A percentile compares a stretch with the other conserved stretches of the same genome.
These are phyloP conservation scores for Leptogaster cylindrica DNA, from an alignment of 2,888 invertebrate species.

Conservation along the genomic window DNA sequence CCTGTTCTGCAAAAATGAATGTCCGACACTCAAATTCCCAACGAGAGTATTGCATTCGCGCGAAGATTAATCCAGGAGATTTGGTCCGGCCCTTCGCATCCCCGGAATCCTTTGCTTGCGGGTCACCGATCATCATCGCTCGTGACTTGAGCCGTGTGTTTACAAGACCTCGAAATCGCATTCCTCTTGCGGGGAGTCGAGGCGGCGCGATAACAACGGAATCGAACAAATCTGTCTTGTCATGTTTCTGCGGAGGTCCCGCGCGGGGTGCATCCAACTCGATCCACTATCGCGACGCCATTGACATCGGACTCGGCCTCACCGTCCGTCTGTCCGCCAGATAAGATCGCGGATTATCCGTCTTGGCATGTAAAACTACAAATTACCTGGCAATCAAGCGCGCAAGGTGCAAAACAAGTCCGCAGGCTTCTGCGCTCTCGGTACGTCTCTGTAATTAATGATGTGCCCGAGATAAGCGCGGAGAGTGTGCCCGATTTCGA, in stretches of 20 bases:
- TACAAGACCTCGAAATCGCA: neutral
- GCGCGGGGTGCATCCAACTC: conserved; percentile 11
- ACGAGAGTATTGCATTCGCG: neutral
- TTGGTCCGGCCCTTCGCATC: too few relatives aligned
- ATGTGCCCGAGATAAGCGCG: neutral
- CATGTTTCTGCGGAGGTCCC: too few relatives aligned
- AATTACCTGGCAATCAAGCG: conserved; percentile 22
- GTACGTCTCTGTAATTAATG: conserved; percentile 26
- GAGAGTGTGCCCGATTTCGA: neutral
- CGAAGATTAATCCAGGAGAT: neutral
- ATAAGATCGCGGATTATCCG: conserved; percentile 36
- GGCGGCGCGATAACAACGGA: neutral
- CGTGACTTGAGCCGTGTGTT: neutral
- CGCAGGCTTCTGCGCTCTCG: neutral
- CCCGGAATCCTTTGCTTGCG: too few relatives aligned
- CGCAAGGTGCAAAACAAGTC: conserved; percentile 33
- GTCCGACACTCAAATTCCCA: neutral
- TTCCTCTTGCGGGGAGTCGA: neutral
- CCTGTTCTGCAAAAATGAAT: too few relatives aligned
- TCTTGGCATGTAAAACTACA: conserved; percentile 31
- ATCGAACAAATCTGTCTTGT: neutral
- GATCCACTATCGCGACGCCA: neutral
- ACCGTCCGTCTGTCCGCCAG: neutral
- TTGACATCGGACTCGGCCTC: conserved; percentile 1
- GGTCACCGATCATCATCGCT: too few relatives aligned